Percentiles rank a stretch among this genome's conserved stretches.
phyloP scores from a whole-genome alignment of 2,888 invertebrate genomes.

The Patella caerulea region DNA sequence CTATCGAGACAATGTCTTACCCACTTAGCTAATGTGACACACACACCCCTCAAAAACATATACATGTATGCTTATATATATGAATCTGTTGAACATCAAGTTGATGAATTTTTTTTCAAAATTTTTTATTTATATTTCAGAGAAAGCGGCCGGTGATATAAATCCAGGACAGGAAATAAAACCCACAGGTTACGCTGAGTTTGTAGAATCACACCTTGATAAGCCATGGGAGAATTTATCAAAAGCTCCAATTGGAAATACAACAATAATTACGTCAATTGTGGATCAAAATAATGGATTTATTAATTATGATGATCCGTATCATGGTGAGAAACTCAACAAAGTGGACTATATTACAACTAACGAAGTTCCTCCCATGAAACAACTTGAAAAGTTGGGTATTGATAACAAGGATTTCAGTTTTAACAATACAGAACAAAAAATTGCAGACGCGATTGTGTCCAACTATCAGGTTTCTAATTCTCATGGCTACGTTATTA shows the following conservation, averaged over 20 bases:
- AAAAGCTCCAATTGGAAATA: constrained; percentile 16
- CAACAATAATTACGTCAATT: neutral
- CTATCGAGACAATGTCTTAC: too few species aligned
- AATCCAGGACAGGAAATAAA: constrained; percentile 51
- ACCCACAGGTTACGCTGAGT: constrained; percentile 53
- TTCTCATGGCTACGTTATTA: neutral
- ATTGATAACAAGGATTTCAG: neutral
- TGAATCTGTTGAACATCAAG: constrained; percentile 18
- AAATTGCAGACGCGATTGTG: neutral
- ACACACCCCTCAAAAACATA: neutral
- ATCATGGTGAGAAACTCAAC: constrained; percentile 13
- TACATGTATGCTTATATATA: neutral
- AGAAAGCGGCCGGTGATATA: constrained; percentile 44
- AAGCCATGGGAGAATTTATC: constrained; percentile 43
- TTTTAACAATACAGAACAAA: neutral
- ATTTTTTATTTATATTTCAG: constrained; percentile 27
- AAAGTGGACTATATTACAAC: constrained; percentile 6
- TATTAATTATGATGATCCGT: constrained; percentile 34
- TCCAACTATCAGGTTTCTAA: neutral
- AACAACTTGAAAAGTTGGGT: neutral
- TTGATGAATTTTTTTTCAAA: neutral
- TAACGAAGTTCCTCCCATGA: constrained; percentile 3
- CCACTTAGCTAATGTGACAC: too few species aligned
- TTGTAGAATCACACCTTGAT: constrained; percentile 44
- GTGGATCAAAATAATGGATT: neutral